These are phyloP conservation scores for Hemichromis elongatus DNA, from an alignment of 2,113 vertebrate genomes.

Conservation along the genomic window DNA sequence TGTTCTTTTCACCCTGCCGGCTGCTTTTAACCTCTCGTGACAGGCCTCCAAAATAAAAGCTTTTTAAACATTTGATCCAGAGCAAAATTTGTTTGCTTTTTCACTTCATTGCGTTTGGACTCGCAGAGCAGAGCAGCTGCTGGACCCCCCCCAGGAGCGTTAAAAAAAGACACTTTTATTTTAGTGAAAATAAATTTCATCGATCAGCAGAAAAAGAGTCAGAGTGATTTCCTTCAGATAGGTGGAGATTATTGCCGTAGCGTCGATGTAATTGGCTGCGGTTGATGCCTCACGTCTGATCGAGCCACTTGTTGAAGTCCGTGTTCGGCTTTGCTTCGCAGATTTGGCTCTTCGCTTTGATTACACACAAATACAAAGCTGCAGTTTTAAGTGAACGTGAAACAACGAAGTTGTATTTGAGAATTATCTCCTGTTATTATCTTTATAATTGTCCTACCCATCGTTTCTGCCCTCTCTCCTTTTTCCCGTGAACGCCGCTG, in stretches of 20 bases:
- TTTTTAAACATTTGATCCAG: neutral
- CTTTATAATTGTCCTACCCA: neutral
- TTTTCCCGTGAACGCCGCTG: neutral
- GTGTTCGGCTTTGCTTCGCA: neutral
- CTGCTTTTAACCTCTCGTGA: neutral
- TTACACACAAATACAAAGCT: neutral
- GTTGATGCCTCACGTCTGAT: neutral
- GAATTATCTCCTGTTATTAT: neutral
- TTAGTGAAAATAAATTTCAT: neutral
- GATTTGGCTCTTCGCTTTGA: neutral
- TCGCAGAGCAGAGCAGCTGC: neutral
- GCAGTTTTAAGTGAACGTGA: neutral
- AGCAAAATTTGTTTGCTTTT: neutral
- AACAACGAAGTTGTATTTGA: neutral
- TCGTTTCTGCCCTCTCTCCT: neutral
- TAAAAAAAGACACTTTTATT: neutral
- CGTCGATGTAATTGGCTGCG: neutral
- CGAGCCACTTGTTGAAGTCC: neutral
- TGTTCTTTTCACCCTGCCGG: neutral
- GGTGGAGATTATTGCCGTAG: neutral
- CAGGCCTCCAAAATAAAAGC: neutral
- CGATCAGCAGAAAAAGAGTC: neutral
- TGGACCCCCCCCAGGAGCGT: too few species aligned
- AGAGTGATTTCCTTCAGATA: neutral
- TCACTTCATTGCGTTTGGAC: neutral